Evolutionary conservation across 2,888 invertebrate genomes (phyloP).

Genomic region (Hemithea aestivaria): DNA sequence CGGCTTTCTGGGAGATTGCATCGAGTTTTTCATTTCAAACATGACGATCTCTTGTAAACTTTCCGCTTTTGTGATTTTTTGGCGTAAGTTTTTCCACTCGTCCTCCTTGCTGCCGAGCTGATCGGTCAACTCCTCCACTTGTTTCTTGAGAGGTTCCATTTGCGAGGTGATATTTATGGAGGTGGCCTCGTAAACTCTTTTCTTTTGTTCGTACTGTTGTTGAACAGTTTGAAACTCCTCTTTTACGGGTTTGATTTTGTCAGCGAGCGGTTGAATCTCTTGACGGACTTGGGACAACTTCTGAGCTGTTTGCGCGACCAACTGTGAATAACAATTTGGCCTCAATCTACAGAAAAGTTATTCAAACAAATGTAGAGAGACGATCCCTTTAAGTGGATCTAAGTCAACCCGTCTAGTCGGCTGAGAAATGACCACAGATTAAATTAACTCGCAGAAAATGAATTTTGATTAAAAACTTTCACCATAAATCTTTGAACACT

Average conservation of each 20-base stretch:
- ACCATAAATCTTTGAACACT: not conserved
- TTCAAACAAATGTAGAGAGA: slow-evolving; percentile 7
- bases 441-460: slow-evolving; percentile 7
- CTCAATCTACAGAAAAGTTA: slow-evolving; percentile 11
- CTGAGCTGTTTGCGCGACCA: slow-evolving; percentile 82
- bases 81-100: slow-evolving; percentile 75
- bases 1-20: slow-evolving; percentile 70
- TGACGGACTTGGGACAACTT: slow-evolving; percentile 68
- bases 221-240: slow-evolving; percentile 82
- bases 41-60: slow-evolving; percentile 74
- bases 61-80: slow-evolving; percentile 77
- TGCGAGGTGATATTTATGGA: slow-evolving; percentile 76
- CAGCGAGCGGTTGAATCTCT: slow-evolving; percentile 69
- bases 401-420: slow-evolving; percentile 5
- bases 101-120: slow-evolving; percentile 72
- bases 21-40: slow-evolving; percentile 72
- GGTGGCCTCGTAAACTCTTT: slow-evolving; percentile 82
- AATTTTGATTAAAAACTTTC: not conserved
- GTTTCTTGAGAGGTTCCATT: slow-evolving; percentile 76
- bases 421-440: not conserved
- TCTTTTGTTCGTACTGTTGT: slow-evolving; percentile 84
- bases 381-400: slow-evolving; percentile 8
- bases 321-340: slow-evolving; percentile 48
- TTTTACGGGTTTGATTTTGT: slow-evolving; percentile 81
- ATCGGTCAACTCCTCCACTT: slow-evolving; percentile 74